Conservation (phyloP, 1,140 invertebrate species). For the Drosophila suzukii region DNA sequence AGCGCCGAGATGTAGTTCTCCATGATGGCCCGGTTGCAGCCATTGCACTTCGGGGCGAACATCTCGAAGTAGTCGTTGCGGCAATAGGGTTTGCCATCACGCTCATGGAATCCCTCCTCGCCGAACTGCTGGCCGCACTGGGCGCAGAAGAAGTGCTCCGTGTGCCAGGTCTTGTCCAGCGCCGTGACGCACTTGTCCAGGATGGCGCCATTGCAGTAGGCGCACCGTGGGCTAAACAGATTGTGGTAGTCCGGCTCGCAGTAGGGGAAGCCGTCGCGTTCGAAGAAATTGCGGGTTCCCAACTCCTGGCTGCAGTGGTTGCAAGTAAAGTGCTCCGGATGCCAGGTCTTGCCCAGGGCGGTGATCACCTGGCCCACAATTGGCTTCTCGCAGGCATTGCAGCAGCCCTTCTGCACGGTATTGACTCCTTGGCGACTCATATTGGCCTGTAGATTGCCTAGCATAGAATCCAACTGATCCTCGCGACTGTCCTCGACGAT, state of each 20-base stretch:
- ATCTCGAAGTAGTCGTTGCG: slow-evolving; percentile 98
- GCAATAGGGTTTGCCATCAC: slow-evolving; percentile 97
- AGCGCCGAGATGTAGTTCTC: slow-evolving; percentile 99
- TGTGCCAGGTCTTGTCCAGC: slow-evolving; percentile 99
- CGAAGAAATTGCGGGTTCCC: slow-evolving; percentile 99
- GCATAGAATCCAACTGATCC: slow-evolving; percentile 95
- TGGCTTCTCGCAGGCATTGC: slow-evolving; percentile 98
- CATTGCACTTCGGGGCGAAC: slow-evolving; percentile 99
- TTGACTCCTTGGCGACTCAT: slow-evolving; percentile 99
- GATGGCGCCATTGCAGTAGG: slow-evolving; percentile 99
- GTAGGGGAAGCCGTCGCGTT: slow-evolving; percentile 97
- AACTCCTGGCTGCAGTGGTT: slow-evolving; percentile 98
- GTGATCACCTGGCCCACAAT: slow-evolving; percentile 98
- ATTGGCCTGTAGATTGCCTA: slow-evolving; percentile 91
- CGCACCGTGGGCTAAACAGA: slow-evolving; percentile 98
- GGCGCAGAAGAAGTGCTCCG: slow-evolving; percentile 99
- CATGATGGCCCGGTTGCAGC: slow-evolving; percentile 98
- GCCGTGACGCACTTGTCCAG: slow-evolving; percentile 99
- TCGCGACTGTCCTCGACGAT: slow-evolving; percentile 78
- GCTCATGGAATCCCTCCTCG: slow-evolving; percentile 98
- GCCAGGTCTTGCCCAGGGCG: slow-evolving; percentile 99
- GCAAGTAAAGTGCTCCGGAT: slow-evolving; percentile 99
- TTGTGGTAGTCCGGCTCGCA: slow-evolving; percentile 99
- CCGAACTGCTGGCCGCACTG: slow-evolving; percentile 98
- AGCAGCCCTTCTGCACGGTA: slow-evolving; percentile 98